Evolutionary conservation across 1,140 invertebrate genomes (phyloP).

Genomic region (Cydia amplana): DNA sequence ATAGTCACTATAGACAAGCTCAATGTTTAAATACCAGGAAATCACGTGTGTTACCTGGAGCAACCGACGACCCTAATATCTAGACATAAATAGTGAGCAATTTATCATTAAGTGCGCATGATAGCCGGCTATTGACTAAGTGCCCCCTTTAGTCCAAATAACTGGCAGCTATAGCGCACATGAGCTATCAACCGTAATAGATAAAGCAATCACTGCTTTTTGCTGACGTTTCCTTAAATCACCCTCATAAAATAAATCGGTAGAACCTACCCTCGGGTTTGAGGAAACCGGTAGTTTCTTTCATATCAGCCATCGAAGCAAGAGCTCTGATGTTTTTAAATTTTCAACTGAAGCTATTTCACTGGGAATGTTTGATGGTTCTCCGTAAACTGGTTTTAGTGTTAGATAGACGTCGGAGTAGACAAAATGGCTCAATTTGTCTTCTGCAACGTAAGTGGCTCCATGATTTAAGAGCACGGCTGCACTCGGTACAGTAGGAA

Average conservation of each 20-base stretch:
- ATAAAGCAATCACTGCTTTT: constrained; percentile 30
- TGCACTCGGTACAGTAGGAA: constrained; percentile 48
- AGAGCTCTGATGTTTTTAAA: background rate
- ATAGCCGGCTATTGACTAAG: background rate
- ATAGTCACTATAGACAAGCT: background rate
- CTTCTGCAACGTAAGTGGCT: constrained; percentile 52
- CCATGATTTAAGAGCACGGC: constrained; percentile 57
- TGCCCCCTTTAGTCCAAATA: constrained; percentile 23
- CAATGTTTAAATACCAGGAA: background rate
- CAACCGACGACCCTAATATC: background rate
- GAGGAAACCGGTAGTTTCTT: constrained; percentile 18
- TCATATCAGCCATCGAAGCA: constrained; percentile 23
- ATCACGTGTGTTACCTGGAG: background rate
- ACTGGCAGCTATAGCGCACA: constrained; percentile 27
- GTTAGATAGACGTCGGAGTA: constrained; percentile 43
- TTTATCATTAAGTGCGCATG: constrained; percentile 19
- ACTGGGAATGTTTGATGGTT: background rate
- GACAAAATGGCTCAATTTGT: constrained; percentile 59
- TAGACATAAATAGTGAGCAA: constrained; percentile 5
- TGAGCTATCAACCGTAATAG: constrained; percentile 16
- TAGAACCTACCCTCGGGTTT: constrained; percentile 33
- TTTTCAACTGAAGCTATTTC: background rate
- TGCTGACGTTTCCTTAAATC: constrained; percentile 34
- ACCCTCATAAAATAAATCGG: constrained; percentile 37
- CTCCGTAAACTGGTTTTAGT: constrained; percentile 22